Percentiles rank a stretch among this genome's conserved stretches.
Evolutionary conservation across 1,140 invertebrate genomes (phyloP).

Genomic region (Neuroterus valhalla): DNA sequence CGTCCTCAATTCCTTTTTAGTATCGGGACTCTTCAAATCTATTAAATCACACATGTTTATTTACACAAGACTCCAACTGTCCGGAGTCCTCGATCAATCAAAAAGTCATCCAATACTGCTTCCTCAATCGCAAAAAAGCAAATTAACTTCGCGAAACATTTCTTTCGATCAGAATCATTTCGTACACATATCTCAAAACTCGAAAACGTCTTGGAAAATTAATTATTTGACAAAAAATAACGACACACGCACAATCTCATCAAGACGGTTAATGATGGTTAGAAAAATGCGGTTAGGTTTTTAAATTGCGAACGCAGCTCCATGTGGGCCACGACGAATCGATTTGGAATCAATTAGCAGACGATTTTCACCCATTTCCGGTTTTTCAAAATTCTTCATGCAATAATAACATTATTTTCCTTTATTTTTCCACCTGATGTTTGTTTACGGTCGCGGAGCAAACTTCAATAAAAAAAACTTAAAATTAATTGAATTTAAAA

Average conservation of each 20-base stretch:
- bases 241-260: neutral
- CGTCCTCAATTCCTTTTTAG: conserved; percentile 25
- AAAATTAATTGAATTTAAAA: too few species aligned
- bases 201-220: neutral
- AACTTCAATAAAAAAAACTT: too few species aligned
- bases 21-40: conserved; percentile 59
- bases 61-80: neutral
- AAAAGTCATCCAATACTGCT: conserved; percentile 1
- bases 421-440: too few species aligned
- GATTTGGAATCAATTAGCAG: too few species aligned
- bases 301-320: conserved; percentile 17
- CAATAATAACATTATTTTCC: too few species aligned
- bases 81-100: neutral
- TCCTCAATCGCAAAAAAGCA: neutral
- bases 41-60: conserved; percentile 64
- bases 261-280: neutral
- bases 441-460: too few species aligned
- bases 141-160: neutral
- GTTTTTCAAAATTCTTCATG: too few species aligned
- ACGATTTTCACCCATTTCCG: too few species aligned
- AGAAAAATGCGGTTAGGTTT: conserved; percentile 16
- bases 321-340: neutral
- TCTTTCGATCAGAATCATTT: neutral
- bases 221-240: neutral
- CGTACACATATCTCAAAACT: neutral